Percentiles rank a stretch among this genome's conserved stretches.
Evolutionary conservation across 2,797 vertebrate genomes (phyloP).

Genomic region (Tragopan temminckii): DNA sequence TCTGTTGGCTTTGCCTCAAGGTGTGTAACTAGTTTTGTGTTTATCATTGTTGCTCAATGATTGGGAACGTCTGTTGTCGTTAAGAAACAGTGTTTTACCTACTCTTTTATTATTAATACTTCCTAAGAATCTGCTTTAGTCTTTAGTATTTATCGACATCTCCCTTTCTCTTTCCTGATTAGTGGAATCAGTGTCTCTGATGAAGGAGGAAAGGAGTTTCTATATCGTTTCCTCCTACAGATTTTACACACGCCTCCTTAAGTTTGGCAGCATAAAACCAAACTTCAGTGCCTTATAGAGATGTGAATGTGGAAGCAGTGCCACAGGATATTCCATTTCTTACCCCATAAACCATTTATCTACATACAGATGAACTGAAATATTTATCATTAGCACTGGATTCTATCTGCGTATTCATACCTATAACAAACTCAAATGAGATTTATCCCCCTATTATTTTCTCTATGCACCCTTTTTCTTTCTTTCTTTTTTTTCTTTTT

Average conservation of each 20-base stretch:
- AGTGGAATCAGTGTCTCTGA: not conserved
- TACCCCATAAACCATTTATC: conserved; percentile 22
- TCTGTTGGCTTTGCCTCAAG: not conserved
- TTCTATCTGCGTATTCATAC: not conserved
- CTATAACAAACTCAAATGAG: not conserved
- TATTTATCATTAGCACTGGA: conserved; percentile 3
- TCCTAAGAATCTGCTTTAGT: not conserved
- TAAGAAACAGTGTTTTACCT: not conserved
- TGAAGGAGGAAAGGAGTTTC: not conserved
- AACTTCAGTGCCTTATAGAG: not conserved
- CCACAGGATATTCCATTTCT: conserved; percentile 10
- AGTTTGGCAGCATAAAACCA: not conserved
- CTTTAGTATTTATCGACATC: not conserved
- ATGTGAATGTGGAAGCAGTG: conserved; percentile 17
- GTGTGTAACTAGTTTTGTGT: not conserved
- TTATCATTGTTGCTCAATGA: not conserved
- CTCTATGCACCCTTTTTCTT: not conserved
- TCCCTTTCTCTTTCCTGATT: not conserved
- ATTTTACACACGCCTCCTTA: conserved; percentile 2
- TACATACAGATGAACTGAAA: conserved; percentile 38
- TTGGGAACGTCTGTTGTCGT: not conserved
- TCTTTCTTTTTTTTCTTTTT: not conserved
- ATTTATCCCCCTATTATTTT: not conserved
- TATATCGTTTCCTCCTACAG: not conserved
- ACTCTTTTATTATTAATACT: not conserved